phyloP scores from a whole-genome alignment of 2,113 vertebrate species.

The Dicaeum eximium region DNA sequence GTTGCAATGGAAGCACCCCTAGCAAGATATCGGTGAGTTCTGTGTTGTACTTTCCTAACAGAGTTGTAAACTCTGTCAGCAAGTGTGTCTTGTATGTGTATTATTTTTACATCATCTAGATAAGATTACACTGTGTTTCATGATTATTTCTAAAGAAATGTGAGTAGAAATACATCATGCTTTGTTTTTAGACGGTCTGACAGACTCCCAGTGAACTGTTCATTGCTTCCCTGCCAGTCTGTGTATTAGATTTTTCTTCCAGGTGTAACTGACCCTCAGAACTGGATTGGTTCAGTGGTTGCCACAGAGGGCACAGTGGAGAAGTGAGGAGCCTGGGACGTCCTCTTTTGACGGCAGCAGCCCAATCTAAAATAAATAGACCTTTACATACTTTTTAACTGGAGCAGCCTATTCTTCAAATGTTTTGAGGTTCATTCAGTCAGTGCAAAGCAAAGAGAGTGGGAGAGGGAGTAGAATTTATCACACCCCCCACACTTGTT shows the following conservation, averaged over 20 bases:
- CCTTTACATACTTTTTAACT: neutral
- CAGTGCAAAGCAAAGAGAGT: neutral
- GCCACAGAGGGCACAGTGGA: neutral
- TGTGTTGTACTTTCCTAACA: neutral
- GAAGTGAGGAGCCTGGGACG: neutral
- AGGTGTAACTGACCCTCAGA: neutral
- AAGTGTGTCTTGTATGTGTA: neutral
- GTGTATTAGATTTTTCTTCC: neutral
- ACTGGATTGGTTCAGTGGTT: neutral
- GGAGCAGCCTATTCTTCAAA: neutral
- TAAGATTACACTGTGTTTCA: neutral
- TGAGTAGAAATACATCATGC: neutral
- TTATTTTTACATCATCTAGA: neutral
- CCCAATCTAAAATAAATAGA: neutral
- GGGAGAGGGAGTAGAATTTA: neutral
- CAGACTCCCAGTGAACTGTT: neutral
- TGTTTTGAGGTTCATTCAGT: neutral
- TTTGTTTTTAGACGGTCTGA: neutral
- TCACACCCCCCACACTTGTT: neutral
- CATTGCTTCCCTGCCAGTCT: neutral
- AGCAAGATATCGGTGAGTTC: neutral
- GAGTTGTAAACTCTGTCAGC: neutral
- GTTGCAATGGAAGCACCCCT: neutral
- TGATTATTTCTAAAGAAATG: neutral
- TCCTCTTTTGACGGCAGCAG: neutral